These are phyloP conservation scores for Globia sparganii DNA, from an alignment of 2,888 invertebrate species.

Conservation along the genomic window DNA sequence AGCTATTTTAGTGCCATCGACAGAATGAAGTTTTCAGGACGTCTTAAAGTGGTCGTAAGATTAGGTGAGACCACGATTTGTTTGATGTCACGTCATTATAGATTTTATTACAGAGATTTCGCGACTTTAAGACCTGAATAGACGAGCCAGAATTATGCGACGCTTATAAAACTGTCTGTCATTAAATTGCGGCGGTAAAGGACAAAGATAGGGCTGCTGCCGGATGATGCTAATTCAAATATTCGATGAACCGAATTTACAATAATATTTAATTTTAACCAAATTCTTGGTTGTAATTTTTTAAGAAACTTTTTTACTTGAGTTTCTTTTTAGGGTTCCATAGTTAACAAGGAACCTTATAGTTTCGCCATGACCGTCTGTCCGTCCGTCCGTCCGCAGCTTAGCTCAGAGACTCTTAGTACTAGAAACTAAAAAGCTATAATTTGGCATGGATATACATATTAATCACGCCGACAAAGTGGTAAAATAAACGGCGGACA, in stretches of 20 bases:
- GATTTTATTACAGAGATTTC: slow-evolving; percentile 71
- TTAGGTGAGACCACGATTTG: slow-evolving; percentile 72
- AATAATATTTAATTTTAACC: slow-evolving; percentile 14
- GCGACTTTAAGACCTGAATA: slow-evolving; percentile 61
- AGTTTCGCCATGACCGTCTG: no score
- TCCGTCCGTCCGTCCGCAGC: no score
- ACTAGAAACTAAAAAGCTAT: no score
- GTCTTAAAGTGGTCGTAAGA: slow-evolving; percentile 69
- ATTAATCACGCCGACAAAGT: no score
- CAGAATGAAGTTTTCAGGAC: slow-evolving; percentile 63
- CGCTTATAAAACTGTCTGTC: slow-evolving; percentile 64
- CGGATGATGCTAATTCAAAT: slow-evolving; percentile 33
- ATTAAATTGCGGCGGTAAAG: slow-evolving; percentile 60
- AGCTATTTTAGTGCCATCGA: slow-evolving; percentile 54
- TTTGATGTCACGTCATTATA: slow-evolving; percentile 72
- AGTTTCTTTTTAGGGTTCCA: neutral
- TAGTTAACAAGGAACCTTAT: no score
- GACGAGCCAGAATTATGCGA: slow-evolving; percentile 67
- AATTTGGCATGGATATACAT: no score
- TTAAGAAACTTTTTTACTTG: slow-evolving; percentile 13
- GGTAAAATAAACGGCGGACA: no score
- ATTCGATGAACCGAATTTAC: slow-evolving; percentile 30
- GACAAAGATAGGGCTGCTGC: slow-evolving; percentile 56
- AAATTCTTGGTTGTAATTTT: slow-evolving; percentile 32
- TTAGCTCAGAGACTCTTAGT: no score